These are phyloP conservation scores for Drosophila obscura DNA, from an alignment of 1,140 invertebrate genomes.

Conservation along the genomic window DNA sequence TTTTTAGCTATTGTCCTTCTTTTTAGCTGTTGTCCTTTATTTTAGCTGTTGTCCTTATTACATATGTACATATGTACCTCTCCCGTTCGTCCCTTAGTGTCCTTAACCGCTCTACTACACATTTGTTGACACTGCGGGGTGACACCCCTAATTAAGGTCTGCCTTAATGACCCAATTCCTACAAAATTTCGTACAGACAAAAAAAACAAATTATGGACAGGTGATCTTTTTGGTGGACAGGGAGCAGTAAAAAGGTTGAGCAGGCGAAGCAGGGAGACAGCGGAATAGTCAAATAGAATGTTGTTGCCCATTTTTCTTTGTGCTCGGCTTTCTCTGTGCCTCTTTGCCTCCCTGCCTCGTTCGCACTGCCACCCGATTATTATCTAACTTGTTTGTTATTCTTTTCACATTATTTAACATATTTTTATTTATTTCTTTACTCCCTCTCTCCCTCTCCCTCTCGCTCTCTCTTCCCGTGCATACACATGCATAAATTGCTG, in stretches of 20 bases:
- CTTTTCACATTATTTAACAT: constrained; percentile 76
- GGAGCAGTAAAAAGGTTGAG: constrained; percentile 2
- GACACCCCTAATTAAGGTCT: too few species aligned
- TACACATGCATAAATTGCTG: constrained; percentile 18
- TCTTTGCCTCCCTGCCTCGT: constrained; percentile 19
- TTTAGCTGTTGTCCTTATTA: too few species aligned
- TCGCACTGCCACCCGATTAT: constrained; percentile 24
- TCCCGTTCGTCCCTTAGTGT: too few species aligned
- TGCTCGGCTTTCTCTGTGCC: constrained; percentile 14
- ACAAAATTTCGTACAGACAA: constrained; percentile 25
- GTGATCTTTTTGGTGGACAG: constrained; percentile 15
- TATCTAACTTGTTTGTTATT: constrained; percentile 75
- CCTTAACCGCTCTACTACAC: too few species aligned
- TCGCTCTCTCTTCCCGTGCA: background rate
- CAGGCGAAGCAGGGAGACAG: constrained; percentile 10
- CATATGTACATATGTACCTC: too few species aligned
- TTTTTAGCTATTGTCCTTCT: too few species aligned
- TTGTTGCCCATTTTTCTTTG: constrained; percentile 18
- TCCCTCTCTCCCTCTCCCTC: background rate
- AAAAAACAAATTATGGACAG: constrained; percentile 29
- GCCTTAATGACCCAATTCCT: too few species aligned
- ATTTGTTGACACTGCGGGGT: too few species aligned
- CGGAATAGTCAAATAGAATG: constrained; percentile 31
- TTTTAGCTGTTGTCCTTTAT: too few species aligned
- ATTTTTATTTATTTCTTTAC: constrained; percentile 70